Conservation (phyloP, 1,140 invertebrate species). For the Nasonia vitripennis region DNA sequence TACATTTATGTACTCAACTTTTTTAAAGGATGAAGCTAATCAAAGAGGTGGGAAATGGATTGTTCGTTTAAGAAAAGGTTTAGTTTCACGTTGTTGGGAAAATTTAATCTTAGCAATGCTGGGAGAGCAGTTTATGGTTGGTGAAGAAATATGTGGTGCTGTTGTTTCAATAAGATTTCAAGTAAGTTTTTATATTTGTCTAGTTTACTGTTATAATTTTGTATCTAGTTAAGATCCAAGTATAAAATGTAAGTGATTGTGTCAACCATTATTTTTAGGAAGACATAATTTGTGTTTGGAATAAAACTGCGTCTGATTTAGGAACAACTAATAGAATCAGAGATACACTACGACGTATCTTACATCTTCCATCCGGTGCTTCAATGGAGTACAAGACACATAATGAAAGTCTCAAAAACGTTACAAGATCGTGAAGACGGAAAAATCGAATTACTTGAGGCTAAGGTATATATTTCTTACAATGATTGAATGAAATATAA, state of each 20-base stretch:
- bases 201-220: neutral
- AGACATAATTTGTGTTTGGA: constrained; percentile 99
- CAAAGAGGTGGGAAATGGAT: constrained; percentile 98
- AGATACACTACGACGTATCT: constrained; percentile 94
- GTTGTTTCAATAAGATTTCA: constrained; percentile 96
- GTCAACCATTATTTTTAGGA: constrained; percentile 79
- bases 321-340: constrained; percentile 91
- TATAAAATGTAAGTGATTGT: neutral
- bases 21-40: constrained; percentile 89
- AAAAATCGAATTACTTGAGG: constrained; percentile 34
- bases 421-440: constrained; percentile 59
- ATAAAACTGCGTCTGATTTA: constrained; percentile 93
- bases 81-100: constrained; percentile 98
- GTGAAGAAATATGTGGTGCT: constrained; percentile 98
- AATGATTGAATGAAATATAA: neutral
- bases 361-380: constrained; percentile 94
- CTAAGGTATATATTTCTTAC: constrained; percentile 3
- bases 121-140: constrained; percentile 99
- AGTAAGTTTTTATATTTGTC: constrained; percentile 73
- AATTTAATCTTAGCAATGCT: constrained; percentile 98
- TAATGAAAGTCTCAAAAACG: constrained; percentile 86
- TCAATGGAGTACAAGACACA: constrained; percentile 98
- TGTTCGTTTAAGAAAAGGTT: constrained; percentile 93
- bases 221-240: neutral
- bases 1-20: constrained; percentile 26